Evolutionary conservation across 2,888 invertebrate genomes (phyloP), one percentile per base, ranked within the genome.

Genomic region (Seira musarum): DNA sequence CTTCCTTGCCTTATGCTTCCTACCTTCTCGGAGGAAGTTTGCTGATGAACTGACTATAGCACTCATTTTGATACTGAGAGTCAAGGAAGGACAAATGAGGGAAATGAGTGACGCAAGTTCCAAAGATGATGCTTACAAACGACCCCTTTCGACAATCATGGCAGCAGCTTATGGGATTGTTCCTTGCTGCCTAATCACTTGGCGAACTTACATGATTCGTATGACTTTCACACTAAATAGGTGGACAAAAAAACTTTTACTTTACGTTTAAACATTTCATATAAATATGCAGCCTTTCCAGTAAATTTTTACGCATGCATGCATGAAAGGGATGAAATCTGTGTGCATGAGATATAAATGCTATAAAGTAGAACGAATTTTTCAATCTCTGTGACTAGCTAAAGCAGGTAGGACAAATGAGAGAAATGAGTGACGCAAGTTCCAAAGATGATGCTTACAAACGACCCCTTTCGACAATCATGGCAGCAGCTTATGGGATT

Each of bases 61-160:
- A 8, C 13, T 13, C 13, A 40, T 40, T 40, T 6, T 40, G 13
- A 40, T 6, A 40, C 40, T 6, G 13, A 40, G 30, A 17, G 10
- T 60, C 10, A 21, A 22, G 49, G 46, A 49, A 67, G 35, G 40
- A 19, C 22, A 67, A 25, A 57, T 24, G 61, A 25, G 30, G 35
- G 25, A 57, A 70, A 30, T 53, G 71, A 24, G 57, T 71, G 71
- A 71, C 71, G 71, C 61, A 71, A 71, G 71, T 71, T 3, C 6
- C 10, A 8, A 40, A 40, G 13, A 40, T 8, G 13, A 40, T 8
- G 40, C 13, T 40, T 40, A 6, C 40, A 6, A 8, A 40, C 40
- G 13, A 40, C 13, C 40, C 40, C 40, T 40, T 13, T 6, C 40
- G 13, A 40, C 6, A 40, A 40, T 6, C 40, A 40, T 40, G 13